Percentiles rank a stretch among this genome's conserved stretches.
These are phyloP conservation scores for Pyrrhia umbra DNA, from an alignment of 2,888 invertebrate genomes.

Conservation along the genomic window DNA sequence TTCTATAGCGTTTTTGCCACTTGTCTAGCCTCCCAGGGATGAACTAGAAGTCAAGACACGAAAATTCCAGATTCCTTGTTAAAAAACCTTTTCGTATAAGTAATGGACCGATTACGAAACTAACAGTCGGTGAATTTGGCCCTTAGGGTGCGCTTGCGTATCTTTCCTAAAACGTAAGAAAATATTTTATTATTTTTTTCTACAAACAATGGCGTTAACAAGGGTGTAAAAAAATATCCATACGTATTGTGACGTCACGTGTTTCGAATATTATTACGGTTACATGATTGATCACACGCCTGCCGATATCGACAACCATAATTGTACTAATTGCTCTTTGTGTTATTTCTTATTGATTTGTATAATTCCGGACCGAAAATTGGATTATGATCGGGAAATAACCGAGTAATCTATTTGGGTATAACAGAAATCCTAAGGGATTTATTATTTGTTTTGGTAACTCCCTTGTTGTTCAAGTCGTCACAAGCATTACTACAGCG, in stretches of 20 bases:
- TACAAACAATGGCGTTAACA: neutral
- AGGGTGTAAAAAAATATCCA: constrained; percentile 11
- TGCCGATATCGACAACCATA: constrained; percentile 9
- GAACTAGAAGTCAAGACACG: too few species aligned
- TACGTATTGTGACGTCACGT: constrained; percentile 7
- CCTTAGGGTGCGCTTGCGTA: too few species aligned
- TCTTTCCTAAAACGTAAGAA: too few species aligned
- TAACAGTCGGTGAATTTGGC: too few species aligned
- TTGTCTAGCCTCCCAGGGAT: too few species aligned
- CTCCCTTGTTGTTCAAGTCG: neutral
- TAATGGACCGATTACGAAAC: too few species aligned
- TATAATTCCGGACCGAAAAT: neutral
- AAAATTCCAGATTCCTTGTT: too few species aligned
- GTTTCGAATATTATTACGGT: constrained; percentile 19
- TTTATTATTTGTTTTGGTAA: neutral
- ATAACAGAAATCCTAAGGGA: neutral
- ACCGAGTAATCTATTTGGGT: neutral
- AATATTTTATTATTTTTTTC: too few species aligned
- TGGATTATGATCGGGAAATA: constrained; percentile 1
- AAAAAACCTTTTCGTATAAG: too few species aligned
- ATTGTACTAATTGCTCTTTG: constrained; percentile 34
- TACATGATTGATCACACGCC: constrained; percentile 44
- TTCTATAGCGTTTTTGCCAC: too few species aligned
- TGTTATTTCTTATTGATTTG: constrained; percentile 21
- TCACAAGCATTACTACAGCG: neutral